A percentile compares a stretch with the other conserved stretches of the same genome.
These are phyloP conservation scores for Hemaris fuciformis DNA, from an alignment of 2,888 invertebrate genomes.

Conservation along the genomic window DNA sequence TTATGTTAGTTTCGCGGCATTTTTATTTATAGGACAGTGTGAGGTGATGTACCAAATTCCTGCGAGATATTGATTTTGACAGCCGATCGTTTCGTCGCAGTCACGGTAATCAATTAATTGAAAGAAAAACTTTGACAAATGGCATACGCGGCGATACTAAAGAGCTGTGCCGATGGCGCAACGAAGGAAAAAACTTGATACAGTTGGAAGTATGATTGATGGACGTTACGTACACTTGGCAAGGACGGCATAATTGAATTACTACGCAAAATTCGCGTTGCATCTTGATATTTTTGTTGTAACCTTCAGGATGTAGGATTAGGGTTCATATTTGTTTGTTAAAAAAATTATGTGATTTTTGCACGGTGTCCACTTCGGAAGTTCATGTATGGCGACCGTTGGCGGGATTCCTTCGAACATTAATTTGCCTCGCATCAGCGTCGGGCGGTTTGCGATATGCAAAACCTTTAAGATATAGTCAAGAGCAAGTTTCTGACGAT, in stretches of 20 bases:
- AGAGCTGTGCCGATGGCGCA: conserved; percentile 45
- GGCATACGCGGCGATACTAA: conserved; percentile 16
- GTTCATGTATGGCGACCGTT: conserved; percentile 41
- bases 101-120: conserved; percentile 66
- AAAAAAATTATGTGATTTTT: conserved; percentile 26
- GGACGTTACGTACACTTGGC: conserved; percentile 53
- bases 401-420: conserved; percentile 68
- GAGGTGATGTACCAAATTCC: not conserved
- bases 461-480: conserved; percentile 73
- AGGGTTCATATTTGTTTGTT: not conserved
- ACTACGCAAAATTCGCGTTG: conserved; percentile 47
- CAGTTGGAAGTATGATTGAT: conserved; percentile 79
- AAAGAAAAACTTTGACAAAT: conserved; percentile 75
- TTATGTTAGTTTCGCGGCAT: not conserved
- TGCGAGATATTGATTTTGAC: conserved; percentile 16
- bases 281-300: conserved; percentile 16
- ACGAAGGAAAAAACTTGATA: conserved; percentile 69
- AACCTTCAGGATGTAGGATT: not conserved
- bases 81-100: conserved; percentile 19
- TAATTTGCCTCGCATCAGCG: conserved; percentile 68
- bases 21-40: not conserved
- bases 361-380: conserved; percentile 47
- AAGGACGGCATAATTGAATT: conserved; percentile 73
- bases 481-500: conserved; percentile 44
- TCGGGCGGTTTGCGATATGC: conserved; percentile 67